Evolutionary conservation across 2,113 vertebrate genomes (phyloP), one percentile per base, ranked within the genome.

Genomic region (Aix galericulata): DNA sequence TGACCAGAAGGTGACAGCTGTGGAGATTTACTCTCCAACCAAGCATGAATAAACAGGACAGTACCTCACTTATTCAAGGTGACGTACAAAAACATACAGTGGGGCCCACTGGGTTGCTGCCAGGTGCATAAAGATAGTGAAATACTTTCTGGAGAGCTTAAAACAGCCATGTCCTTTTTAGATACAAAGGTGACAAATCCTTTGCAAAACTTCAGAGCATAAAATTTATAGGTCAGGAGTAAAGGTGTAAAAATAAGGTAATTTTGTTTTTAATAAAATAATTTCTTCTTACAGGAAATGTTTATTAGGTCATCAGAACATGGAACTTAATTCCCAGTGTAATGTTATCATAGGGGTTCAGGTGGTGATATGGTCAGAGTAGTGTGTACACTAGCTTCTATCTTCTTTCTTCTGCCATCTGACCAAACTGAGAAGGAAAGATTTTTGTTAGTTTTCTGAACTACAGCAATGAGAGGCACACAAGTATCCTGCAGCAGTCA

Each of bases 1-100:
- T 66, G 62, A 83, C 52, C 59, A 63, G 59, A 78, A 93, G 31
- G 50, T 81, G 73, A 92, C 64, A 68, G 55, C 53, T 95, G 21
- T 53, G 46, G 22, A 15, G 38, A 52, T 63, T 85, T 77, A 52
- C 82, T 34, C 17, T 63, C 17, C 53, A 92, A 53, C 29, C 46
- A 36, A 53, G 34, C 76, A 74, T 60, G 83, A 94, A 44, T 75
- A 82, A 91, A 27, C 34, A 73, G 52, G 75, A 60, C 32, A 93
- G 86, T 26, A 66, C 17, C 52, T 84, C 73, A 62, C 31, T 95
- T 91, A 94, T 36, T 76, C 63, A 89, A 94, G 74, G 78, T 73
- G 84, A 63, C 17, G 9, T 91, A 95, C 66, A 75, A 82, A 89
- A 93, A 78, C 58, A 71, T 5, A 56, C 9, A 72, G 53, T 40